These are phyloP conservation scores for Anas capensis DNA, from an alignment of 2,797 vertebrate genomes.

Conservation along the genomic window DNA sequence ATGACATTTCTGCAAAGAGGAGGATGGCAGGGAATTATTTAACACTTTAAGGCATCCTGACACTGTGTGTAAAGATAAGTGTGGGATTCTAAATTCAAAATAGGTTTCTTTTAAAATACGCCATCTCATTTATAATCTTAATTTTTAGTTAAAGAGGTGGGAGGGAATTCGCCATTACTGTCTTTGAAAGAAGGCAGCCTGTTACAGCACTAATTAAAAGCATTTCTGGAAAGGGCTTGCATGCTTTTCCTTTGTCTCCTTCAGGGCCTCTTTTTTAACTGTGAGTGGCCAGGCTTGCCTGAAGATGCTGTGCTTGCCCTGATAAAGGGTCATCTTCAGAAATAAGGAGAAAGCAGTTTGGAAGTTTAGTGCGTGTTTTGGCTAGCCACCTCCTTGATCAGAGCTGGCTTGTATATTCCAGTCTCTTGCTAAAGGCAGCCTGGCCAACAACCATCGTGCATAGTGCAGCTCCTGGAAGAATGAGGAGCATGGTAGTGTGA, in stretches of 20 bases:
- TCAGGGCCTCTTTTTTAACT: not conserved
- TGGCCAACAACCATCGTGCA: accelerated
- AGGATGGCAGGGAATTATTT: slow-evolving; percentile 36
- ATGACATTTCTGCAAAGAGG: slow-evolving; percentile 45
- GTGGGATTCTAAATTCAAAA: slow-evolving; percentile 50
- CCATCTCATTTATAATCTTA: slow-evolving; percentile 26
- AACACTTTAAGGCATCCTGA: slow-evolving; percentile 14
- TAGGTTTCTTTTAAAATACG: slow-evolving; percentile 34
- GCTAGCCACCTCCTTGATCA: not conserved
- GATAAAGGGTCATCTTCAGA: not conserved
- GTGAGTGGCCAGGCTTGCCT: not conserved
- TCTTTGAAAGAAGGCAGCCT: slow-evolving; percentile 43
- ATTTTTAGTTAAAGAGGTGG: slow-evolving; percentile 40
- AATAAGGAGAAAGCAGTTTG: not conserved
- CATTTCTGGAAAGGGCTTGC: not conserved
- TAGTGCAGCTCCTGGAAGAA: not conserved
- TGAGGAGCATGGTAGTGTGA: not conserved
- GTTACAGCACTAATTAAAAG: not conserved
- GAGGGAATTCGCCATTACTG: slow-evolving; percentile 36
- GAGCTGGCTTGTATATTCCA: not conserved
- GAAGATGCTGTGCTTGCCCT: not conserved
- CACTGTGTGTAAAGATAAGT: slow-evolving; percentile 11
- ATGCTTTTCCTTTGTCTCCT: not conserved
- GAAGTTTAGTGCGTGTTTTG: not conserved
- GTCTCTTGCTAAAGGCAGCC: not conserved